Percentiles rank a stretch among this genome's conserved stretches.
Evolutionary conservation across 1,140 invertebrate species (phyloP).

Genomic region (Lordiphosa clarofinis): DNA sequence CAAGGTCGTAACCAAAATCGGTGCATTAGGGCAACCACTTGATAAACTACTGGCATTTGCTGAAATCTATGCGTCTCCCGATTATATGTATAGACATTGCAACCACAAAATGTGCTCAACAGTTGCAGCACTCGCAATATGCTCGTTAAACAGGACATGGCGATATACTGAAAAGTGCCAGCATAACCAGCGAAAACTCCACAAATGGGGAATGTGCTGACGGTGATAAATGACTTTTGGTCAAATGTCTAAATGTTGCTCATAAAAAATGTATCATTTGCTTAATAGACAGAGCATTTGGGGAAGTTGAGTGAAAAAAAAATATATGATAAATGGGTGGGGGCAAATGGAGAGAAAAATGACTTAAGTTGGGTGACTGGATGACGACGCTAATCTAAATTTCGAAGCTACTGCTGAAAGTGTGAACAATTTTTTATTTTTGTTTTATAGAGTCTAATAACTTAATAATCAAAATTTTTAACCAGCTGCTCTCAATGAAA

Average conservation of each 20-base stretch:
- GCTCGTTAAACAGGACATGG: conserved; percentile 46
- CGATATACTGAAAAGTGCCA: conserved; percentile 29
- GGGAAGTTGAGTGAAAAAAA: background rate
- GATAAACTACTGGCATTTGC: conserved; percentile 1
- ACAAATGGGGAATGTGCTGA: conserved; percentile 21
- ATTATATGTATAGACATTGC: conserved; percentile 41
- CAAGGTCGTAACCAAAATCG: conserved; percentile 39
- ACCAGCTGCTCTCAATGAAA: too few relatives aligned
- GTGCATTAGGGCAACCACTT: conserved; percentile 26
- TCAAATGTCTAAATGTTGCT: conserved; percentile 32
- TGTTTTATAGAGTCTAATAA: too few relatives aligned
- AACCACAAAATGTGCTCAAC: conserved; percentile 38
- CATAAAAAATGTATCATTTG: conserved; percentile 31
- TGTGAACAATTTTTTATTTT: too few relatives aligned
- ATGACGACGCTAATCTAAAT: too few relatives aligned
- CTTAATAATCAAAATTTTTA: too few relatives aligned
- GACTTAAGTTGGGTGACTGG: background rate
- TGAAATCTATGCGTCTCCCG: conserved; percentile 12
- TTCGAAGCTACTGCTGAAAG: too few relatives aligned
- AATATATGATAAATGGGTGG: conserved; percentile 3
- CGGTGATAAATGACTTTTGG: conserved; percentile 37
- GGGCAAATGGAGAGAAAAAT: background rate
- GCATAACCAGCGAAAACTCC: conserved; percentile 21
- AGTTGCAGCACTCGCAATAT: conserved; percentile 31
- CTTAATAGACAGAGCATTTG: background rate